Conservation (phyloP, 2,888 invertebrate genomes). For the Macropis europaea region DNA sequence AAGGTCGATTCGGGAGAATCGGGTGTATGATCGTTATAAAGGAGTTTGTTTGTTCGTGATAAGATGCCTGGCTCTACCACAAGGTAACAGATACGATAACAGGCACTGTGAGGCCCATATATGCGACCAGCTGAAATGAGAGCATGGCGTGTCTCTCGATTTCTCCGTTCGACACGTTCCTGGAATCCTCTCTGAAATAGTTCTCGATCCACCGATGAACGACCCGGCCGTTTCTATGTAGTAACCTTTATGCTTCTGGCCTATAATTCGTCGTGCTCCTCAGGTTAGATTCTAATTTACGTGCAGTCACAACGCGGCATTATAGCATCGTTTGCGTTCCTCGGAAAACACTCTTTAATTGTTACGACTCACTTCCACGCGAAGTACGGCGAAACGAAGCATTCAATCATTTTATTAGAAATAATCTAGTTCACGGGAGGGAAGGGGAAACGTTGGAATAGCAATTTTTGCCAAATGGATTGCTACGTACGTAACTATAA, state of each 20-base stretch:
- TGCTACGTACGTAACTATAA: no score
- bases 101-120: constrained; percentile 35
- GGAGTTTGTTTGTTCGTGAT: constrained; percentile 49
- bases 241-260: constrained; percentile 32
- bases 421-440: background rate
- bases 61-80: constrained; percentile 38
- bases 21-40: constrained; percentile 47
- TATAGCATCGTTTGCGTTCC: constrained; percentile 37
- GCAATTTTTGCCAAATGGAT: no score
- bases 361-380: constrained; percentile 4
- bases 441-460: no score
- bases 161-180: constrained; percentile 49
- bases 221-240: constrained; percentile 21
- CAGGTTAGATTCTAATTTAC: constrained; percentile 42
- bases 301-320: constrained; percentile 10
- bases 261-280: constrained; percentile 4
- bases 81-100: constrained; percentile 49
- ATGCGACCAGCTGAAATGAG: constrained; percentile 42
- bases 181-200: constrained; percentile 49
- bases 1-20: constrained; percentile 51
- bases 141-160: constrained; percentile 51
- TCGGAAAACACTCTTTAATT: constrained; percentile 19
- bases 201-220: constrained; percentile 34
- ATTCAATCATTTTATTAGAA: background rate
- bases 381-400: background rate